These are phyloP conservation scores for Anthopleura sola DNA, from an alignment of 64 coral and sea anemone genomes.

Conservation along the genomic window DNA sequence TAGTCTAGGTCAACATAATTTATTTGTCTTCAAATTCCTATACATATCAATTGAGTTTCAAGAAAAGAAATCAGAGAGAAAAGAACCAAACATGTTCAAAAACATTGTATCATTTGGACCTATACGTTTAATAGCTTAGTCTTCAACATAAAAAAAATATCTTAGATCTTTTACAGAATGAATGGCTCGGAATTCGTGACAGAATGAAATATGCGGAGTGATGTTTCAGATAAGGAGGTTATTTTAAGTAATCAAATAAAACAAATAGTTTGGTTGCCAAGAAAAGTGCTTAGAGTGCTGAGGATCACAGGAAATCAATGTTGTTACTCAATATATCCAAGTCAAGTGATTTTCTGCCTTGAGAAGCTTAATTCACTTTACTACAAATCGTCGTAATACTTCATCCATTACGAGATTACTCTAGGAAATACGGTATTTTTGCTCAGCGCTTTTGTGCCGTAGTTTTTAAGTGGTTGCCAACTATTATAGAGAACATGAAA, in stretches of 20 bases:
- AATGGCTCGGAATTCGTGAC: background rate
- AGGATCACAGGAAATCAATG: background rate
- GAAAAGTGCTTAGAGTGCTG: background rate
- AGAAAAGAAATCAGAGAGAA: background rate
- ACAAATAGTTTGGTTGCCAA: background rate
- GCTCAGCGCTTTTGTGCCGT: too few relatives aligned
- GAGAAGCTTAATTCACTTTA: background rate
- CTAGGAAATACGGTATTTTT: too few relatives aligned
- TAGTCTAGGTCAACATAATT: background rate
- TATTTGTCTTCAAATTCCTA: background rate
- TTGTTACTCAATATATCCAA: background rate
- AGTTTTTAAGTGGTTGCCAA: background rate
- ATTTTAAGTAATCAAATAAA: background rate
- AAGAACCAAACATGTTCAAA: background rate
- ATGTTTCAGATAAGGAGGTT: conserved; percentile 7
- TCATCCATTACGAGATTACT: too few relatives aligned
- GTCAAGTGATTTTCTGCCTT: background rate
- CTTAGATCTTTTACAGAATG: background rate
- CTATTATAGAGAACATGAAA: background rate
- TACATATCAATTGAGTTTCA: background rate
- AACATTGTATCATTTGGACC: background rate
- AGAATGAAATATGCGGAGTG: background rate
- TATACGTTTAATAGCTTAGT: background rate
- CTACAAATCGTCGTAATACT: too few relatives aligned
- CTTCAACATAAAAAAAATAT: background rate